phyloP scores from a whole-genome alignment of 2,888 invertebrate species.

The Gonocerus acuteangulatus region DNA sequence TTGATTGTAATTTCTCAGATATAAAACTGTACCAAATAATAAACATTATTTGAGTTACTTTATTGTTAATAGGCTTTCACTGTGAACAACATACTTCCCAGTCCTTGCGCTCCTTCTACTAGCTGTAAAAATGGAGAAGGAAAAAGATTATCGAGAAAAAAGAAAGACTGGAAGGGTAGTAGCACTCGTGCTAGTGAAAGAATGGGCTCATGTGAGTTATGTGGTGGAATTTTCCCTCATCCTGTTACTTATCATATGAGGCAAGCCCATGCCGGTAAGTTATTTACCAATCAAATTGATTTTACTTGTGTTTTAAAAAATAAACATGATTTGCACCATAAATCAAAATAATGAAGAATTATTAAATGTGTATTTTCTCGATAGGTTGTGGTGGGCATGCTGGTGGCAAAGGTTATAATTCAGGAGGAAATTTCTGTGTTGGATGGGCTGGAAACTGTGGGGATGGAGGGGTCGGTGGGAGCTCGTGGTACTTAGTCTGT shows the following conservation, averaged over 20 bases:
- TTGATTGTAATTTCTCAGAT: too few relatives aligned
- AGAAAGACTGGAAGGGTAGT: slow-evolving; percentile 49
- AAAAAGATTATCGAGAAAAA: slow-evolving; percentile 45
- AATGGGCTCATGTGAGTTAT: slow-evolving; percentile 70
- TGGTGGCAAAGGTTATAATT: slow-evolving; percentile 85
- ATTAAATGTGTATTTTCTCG: slow-evolving; percentile 32
- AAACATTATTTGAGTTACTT: too few relatives aligned
- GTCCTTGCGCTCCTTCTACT: slow-evolving; percentile 28
- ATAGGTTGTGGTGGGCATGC: slow-evolving; percentile 84
- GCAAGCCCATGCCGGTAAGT: slow-evolving; percentile 68
- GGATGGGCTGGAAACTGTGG: slow-evolving; percentile 87
- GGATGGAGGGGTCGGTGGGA: slow-evolving; percentile 69
- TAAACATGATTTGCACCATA: not conserved
- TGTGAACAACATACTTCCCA: slow-evolving; percentile 33
- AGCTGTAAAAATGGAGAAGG: slow-evolving; percentile 26
- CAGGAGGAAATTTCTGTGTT: slow-evolving; percentile 75
- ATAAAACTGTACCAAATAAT: too few relatives aligned
- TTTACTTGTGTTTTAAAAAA: not conserved
- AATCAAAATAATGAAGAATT: not conserved
- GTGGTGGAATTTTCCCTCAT: slow-evolving; percentile 65
- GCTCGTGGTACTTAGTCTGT: slow-evolving; percentile 88
- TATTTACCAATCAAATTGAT: too few relatives aligned
- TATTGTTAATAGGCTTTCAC: slow-evolving; percentile 35
- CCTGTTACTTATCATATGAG: slow-evolving; percentile 91
- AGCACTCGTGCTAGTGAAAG: slow-evolving; percentile 33